Base-by-base conservation (phyloP, 1,140 invertebrate species). In the Eumeta japonica region DNA sequence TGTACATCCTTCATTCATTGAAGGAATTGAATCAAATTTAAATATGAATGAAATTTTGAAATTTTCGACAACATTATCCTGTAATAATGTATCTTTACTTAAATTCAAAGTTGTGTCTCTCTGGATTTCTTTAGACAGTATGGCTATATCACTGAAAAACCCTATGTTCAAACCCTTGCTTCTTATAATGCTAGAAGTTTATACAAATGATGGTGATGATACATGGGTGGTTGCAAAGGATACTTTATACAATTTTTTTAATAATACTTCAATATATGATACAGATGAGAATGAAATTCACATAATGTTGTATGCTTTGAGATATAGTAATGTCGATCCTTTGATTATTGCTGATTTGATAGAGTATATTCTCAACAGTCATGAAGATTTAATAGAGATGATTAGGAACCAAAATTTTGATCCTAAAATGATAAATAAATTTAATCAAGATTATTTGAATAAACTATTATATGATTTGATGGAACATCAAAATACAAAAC, bases 101-200 rank as follows among this genome's bases (percentile, higher is more conserved):
- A 83, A 85, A 63, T 66, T 86, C 1, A 86, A 86, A 65, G 73
- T 81, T 1, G 78, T 86, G 10, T 80, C 80, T 30, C 77, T 86
- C 18, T 79, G 86, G 50, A 45, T 86, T 3, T 57, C 64, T 28
- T 46, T 83, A 5, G 79, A 85, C 48, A 71, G 73, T n/a, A 68
- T 72, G 5, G 63, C 75, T 3, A 79, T 85, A 46, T 67, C 77
- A 11, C 66, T 79, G 2, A 65, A 78, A 16, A 78, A 81, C 44
- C 46, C 77, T 28, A 74, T 82, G 37, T 87, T 87, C 39, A 77
- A 61, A 24, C 60, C 78, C 28, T 65, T 81, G 11, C 62, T 84
- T 37, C 53, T 65, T n/a, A 78, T 82, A 38, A 71, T 85, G 49
- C 51, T 83, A 9, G 66, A 77, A 43, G 77, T 78, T 2, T 82